phyloP scores from a whole-genome alignment of 2,888 invertebrate species.

The Pharmacophagus antenor region DNA sequence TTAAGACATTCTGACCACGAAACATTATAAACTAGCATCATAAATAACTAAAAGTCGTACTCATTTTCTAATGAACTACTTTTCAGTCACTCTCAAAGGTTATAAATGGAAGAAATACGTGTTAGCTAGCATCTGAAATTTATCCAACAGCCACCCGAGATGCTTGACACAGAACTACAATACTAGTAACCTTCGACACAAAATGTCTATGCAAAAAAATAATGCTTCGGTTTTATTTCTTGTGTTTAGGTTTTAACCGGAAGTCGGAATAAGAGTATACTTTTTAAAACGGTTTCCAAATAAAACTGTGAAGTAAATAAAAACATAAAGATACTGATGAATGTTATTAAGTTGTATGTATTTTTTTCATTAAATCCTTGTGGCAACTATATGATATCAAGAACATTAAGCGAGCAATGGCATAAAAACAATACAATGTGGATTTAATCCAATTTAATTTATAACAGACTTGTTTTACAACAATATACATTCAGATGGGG shows the following conservation, averaged over 20 bases:
- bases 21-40: neutral
- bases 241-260: neutral
- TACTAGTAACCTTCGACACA: conserved; percentile 14
- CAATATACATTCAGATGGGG: neutral
- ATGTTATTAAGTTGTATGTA: too few species aligned
- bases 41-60: neutral
- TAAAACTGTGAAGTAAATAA: too few species aligned
- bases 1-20: neutral
- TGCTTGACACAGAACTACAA: conserved; percentile 12
- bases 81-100: conserved; percentile 6
- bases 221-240: conserved; percentile 9
- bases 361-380: too few species aligned
- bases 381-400: neutral
- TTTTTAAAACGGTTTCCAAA: too few species aligned
- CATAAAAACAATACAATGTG: neutral
- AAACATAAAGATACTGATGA: too few species aligned
- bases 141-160: conserved; percentile 1
- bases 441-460: neutral
- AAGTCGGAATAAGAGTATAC: too few species aligned
- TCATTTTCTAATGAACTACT: conserved; percentile 16
- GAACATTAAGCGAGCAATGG: neutral
- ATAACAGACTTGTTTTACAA: neutral
- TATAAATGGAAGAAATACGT: conserved; percentile 46
- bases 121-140: conserved; percentile 12
- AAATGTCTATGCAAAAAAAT: conserved; percentile 17